Evolutionary conservation across 1,140 invertebrate genomes (phyloP).

Genomic region (Apis florea): DNA sequence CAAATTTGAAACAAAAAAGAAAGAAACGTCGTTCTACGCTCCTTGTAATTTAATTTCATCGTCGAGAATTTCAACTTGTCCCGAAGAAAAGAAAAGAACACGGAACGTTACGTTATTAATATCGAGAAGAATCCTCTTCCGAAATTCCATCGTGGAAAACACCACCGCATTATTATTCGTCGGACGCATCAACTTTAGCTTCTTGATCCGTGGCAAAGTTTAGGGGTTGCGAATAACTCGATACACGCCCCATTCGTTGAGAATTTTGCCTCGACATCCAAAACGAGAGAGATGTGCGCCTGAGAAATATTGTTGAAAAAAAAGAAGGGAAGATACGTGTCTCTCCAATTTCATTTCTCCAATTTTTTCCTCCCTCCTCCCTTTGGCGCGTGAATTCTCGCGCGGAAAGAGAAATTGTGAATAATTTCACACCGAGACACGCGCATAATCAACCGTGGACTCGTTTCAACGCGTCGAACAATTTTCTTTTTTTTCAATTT

Average conservation of each 20-base stretch:
- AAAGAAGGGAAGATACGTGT: neutral
- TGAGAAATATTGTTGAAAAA: neutral
- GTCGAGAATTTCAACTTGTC: too few relatives aligned
- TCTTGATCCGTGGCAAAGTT: too few relatives aligned
- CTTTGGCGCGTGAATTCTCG: neutral
- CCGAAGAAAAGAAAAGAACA: too few relatives aligned
- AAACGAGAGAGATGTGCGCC: neutral
- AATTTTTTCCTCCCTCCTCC: neutral
- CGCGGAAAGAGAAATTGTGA: neutral
- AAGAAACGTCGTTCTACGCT: too few relatives aligned
- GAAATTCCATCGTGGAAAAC: too few relatives aligned
- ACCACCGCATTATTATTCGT: too few relatives aligned
- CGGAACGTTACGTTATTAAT: too few relatives aligned
- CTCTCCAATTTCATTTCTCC: neutral
- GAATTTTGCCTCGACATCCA: neutral
- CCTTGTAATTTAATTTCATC: too few relatives aligned
- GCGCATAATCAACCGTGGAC: constrained; percentile 10
- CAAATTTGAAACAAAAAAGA: too few relatives aligned
- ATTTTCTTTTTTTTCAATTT: neutral
- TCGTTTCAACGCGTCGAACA: constrained; percentile 15
- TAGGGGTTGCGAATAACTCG: neutral
- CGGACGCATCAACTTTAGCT: too few relatives aligned
- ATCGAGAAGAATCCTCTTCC: too few relatives aligned
- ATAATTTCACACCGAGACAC: constrained; percentile 20
- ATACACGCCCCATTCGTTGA: neutral